Evolutionary conservation across 2,888 invertebrate species (phyloP).

Genomic region (Malthinus flaveolus): DNA sequence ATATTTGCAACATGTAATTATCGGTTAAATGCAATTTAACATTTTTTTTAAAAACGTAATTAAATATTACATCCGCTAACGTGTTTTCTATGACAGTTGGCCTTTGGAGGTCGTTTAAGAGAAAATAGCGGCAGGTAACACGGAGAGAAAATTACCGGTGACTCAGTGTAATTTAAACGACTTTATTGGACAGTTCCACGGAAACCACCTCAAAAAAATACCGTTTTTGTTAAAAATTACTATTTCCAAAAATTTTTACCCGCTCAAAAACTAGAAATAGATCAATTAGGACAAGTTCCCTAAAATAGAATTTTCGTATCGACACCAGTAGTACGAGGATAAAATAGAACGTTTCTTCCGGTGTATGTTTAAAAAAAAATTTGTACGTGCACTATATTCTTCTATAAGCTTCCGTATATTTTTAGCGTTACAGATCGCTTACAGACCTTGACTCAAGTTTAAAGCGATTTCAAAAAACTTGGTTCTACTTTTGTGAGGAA

Average conservation of each 20-base stretch:
- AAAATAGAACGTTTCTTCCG: constrained; percentile 10
- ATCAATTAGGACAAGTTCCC: neutral
- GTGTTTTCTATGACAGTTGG: constrained; percentile 18
- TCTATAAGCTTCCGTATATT: too few species aligned
- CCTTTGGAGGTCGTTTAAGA: constrained; percentile 17
- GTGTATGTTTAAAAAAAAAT: neutral
- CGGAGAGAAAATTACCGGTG: constrained; percentile 8
- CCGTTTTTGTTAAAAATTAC: neutral
- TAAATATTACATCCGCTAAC: constrained; percentile 15
- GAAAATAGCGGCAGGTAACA: constrained; percentile 18
- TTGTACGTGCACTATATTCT: too few species aligned
- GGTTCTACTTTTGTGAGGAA: neutral
- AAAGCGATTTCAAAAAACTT: neutral
- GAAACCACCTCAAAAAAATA: neutral
- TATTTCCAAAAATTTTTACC: neutral
- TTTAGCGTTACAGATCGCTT: too few species aligned
- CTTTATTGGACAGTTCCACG: constrained; percentile 6
- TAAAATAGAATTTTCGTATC: constrained; percentile 4
- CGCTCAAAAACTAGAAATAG: neutral
- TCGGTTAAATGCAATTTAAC: too few species aligned
- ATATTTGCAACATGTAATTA: too few species aligned
- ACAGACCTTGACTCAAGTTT: too few species aligned
- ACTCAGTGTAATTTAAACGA: constrained; percentile 12
- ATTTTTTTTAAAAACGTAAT: constrained; percentile 7
- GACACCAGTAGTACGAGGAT: neutral